These are phyloP conservation scores for Sympetrum striolatum DNA, from an alignment of 2,888 invertebrate species.

Conservation along the genomic window DNA sequence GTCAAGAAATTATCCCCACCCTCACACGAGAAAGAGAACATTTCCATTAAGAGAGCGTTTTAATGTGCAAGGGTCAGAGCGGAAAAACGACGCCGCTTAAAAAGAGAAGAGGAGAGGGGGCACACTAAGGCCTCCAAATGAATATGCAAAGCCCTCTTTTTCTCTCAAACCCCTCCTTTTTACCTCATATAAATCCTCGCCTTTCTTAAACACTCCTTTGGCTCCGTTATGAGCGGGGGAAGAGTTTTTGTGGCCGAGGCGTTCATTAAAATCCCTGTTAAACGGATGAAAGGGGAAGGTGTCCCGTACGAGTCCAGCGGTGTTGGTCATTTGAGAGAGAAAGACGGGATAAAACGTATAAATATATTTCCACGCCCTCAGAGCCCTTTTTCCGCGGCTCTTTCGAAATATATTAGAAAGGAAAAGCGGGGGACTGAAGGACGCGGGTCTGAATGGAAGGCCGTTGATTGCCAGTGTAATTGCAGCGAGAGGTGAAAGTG, in stretches of 20 bases:
- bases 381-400: no score
- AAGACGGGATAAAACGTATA: background rate
- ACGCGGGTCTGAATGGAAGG: background rate
- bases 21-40: background rate
- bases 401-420: background rate
- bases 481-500: background rate
- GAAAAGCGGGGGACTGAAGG: background rate
- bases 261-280: slow-evolving; percentile 18
- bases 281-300: background rate
- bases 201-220: background rate
- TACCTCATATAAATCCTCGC: slow-evolving; percentile 8
- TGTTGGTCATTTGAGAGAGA: background rate
- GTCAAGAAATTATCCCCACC: background rate
- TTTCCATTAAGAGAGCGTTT: background rate
- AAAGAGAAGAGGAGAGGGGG: background rate
- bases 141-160: slow-evolving; percentile 7
- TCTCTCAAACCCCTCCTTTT: background rate
- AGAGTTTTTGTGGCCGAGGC: background rate
- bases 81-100: background rate
- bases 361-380: background rate
- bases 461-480: background rate
- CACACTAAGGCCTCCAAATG: background rate
- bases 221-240: background rate
- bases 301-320: background rate
- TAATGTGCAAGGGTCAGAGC: background rate